Evolutionary conservation across 2,113 vertebrate species (phyloP), one percentile per base, ranked within the genome.

Genomic region (Climacteris rufus): DNA sequence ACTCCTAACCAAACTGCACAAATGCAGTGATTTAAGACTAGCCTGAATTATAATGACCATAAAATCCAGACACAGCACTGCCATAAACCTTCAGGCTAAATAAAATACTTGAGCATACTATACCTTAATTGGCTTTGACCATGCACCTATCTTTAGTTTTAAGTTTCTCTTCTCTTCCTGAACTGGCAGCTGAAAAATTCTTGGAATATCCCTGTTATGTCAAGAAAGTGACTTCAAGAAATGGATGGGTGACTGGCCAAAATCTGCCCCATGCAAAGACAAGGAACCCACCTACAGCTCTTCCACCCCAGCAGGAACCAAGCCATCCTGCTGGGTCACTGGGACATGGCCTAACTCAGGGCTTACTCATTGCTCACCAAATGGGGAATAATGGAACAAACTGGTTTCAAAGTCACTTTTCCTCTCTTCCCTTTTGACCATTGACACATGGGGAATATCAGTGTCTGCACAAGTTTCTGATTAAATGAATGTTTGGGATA

Each of bases 81-180:
- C 71, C 37, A 81, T 33, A 89, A 87, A 70, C 16, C 20, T 53
- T 94, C 69, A 91, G 57, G 89, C 83, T 92, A 93, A 91, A 94
- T 71, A 93, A 93, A 95, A 97, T 25, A 91, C 59, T 89, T 70
- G 47, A 93, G 93, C 70, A 85, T 87, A 82, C 87, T 53, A 57
- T 33, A 74, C 42, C 88, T 56, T 87, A 88, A 80, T 50, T 93
- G 90, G 61, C 49, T 95, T 86, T 71, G 60, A 64, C 64, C 44
- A 40, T 0, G 1, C 16, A 75, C 50, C 47, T 74, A 28, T 35
- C 70, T 93, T 94, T 79, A 93, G 91, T 94, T 94, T 72, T 60
- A 91, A 52, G 35, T 64, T 87, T 85, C 40, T 83, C 70, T 75
- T 78, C 70, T 93, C 82, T 82, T 84, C 76, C 89, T 88, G 69